Conservation (phyloP, 2,888 invertebrate species). For the Macrosoma leucophasiata region DNA sequence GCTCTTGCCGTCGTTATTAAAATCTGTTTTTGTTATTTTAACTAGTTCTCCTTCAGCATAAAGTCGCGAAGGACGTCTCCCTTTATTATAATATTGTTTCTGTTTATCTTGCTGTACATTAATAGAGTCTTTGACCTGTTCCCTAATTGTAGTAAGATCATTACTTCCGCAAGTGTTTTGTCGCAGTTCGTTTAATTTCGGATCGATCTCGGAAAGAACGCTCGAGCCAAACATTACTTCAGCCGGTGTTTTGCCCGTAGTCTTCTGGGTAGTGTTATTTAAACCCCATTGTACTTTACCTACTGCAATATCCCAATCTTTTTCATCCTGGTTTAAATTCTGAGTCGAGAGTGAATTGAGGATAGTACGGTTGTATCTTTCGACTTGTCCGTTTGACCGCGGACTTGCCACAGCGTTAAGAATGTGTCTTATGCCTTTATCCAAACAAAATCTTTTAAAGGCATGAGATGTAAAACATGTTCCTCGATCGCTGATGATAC, state of each 20-base stretch:
- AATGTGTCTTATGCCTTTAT: conserved; percentile 26
- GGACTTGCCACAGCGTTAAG: conserved; percentile 29
- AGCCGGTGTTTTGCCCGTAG: conserved; percentile 8
- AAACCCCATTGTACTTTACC: conserved; percentile 15
- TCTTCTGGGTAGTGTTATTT: conserved; percentile 17
- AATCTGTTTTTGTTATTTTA: too few relatives aligned
- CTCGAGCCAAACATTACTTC: conserved; percentile 14
- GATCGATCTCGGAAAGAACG: background rate
- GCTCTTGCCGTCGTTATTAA: too few relatives aligned
- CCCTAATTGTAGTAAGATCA: background rate
- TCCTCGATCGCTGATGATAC: too few relatives aligned
- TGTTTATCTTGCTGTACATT: background rate
- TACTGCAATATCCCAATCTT: conserved; percentile 13
- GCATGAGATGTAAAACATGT: too few relatives aligned
- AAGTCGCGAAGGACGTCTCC: background rate
- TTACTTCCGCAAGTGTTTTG: background rate
- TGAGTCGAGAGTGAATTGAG: conserved; percentile 5
- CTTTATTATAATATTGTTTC: background rate
- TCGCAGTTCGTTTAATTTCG: background rate
- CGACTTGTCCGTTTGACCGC: conserved; percentile 32
- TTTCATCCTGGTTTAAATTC: conserved; percentile 5
- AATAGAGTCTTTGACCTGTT: background rate
- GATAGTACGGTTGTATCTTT: conserved; percentile 14
- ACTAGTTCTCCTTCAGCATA: background rate
- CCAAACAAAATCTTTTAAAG: too few relatives aligned